Base-by-base conservation (phyloP, 2,113 vertebrate species). In the Myotis yumanensis region DNA sequence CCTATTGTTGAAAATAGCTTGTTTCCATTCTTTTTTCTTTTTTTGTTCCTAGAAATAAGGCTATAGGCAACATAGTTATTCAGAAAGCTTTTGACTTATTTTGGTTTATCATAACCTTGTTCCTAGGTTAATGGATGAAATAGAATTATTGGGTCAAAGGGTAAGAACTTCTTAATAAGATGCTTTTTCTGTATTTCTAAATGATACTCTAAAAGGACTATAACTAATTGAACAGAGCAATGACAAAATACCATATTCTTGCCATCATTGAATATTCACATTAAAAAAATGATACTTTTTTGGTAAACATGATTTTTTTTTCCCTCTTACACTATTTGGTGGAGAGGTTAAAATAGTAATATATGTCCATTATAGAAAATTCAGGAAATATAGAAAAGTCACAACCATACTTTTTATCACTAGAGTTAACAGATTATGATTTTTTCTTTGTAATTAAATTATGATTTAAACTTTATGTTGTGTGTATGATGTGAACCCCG, bases 21-120 rank as follows among this genome's bases (percentile, higher is more conserved):
- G 25, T 93, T 64, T 84, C 17, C 57, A 71, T 57, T 85, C 9
- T 57, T 86, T 10, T 32, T 73, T 79, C 82, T 75, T 48, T 64
- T 84, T 76, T 94, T 59, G 16, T 14, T 54, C 4, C 28, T 90
- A 90, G 57, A 93, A 95, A 83, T 88, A 94, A 81, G 28, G 15
- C 77, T 51, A 1, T 40, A 82, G 40, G 22, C 11, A 94, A 83
- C n/a, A 37, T 92, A 90, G 25, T 90, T 90, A 73, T 57, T 72
- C 3, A 90, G 46, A 93, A 90, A 93, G 11, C 7, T 88, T 92
- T 30, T 40, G 11, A 51, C 15, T 92, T 72, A 40, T 92, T 90
- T 57, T 57, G 54, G 22, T 57, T 57, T 57, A 89, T 66, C 28
- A 73, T 86, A 91, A 82, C 17, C 43, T 66, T 82, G 46, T 64